Evolutionary conservation across 2,888 invertebrate species (phyloP), one percentile per base, ranked within the genome.

Genomic region (Drosophila paucipuncta): DNA sequence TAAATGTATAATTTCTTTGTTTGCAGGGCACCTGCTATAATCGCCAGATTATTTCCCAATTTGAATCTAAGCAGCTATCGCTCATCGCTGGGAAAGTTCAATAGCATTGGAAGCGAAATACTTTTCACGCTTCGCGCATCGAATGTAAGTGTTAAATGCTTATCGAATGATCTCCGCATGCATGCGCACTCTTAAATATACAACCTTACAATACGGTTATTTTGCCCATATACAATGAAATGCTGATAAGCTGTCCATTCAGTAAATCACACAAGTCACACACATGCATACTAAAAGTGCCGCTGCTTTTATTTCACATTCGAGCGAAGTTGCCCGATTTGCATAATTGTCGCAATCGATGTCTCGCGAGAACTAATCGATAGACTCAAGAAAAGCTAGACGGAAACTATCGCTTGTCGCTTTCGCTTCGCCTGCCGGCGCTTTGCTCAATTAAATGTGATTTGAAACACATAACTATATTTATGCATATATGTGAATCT

Each of bases 21-120:
- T 87, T 78, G 31, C 84, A 92, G 92, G 85, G 92, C 92, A 41
- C 91, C 92, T n/a, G 89, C 83, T 30, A 92, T 92, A 65, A 91
- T 92, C 73, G 89, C 92, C 64, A 85, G 88, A 55, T 82, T 92
- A 66, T 93, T 92, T 83, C 92, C 92, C 16, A 89, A 92, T 69
- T 84, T 92, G 33, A 92, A 93, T 78, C 80, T 93, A 49, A 92
- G 87, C 76, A 92, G 87, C 76, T 92, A 92, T 79, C 91, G 92
- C 11, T 89, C 92, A 47, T 92, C 92, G 13, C 70, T 93, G 33
- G 82, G 89, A 30, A 92, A 91, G 77, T 91, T 92, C 75, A 92
- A 91, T 70, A 91, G 82, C 68, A 91, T 92, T 79, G 84, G 92
- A 69, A 91, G 87, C 77, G 92, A 91, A 68, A 73, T 93, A 60